phyloP scores from a whole-genome alignment of 23 tunicate species.

The Trididemnum nubilum region DNA sequence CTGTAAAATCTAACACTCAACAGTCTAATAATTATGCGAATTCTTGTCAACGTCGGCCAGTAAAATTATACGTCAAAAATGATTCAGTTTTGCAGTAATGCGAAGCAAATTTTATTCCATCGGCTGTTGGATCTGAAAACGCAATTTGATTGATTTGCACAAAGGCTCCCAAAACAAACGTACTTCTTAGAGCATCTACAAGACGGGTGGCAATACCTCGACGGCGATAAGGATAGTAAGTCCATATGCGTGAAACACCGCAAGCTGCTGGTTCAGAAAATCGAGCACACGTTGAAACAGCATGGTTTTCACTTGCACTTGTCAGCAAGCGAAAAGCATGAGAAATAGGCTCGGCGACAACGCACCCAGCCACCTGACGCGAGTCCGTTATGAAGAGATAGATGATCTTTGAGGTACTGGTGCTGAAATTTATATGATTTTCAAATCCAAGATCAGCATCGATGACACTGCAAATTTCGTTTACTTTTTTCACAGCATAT shows the following conservation, averaged over 20 bases:
- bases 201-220: constrained; percentile 63
- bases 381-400: constrained; percentile 61
- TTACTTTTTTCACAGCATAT: constrained; percentile 73
- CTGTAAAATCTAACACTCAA: too few relatives aligned
- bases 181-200: constrained; percentile 64
- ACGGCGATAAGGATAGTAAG: constrained; percentile 54
- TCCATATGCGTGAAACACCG: constrained; percentile 85
- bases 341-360: constrained; percentile 67
- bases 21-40: too few relatives aligned
- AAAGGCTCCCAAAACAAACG: constrained; percentile 60
- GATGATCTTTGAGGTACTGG: constrained; percentile 3
- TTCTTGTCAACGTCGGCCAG: too few relatives aligned
- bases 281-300: constrained; percentile 22
- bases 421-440: background rate
- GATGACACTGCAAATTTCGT: constrained; percentile 7
- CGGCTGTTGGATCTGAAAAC: constrained; percentile 79
- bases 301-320: background rate
- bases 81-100: constrained; percentile 59
- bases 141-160: constrained; percentile 71
- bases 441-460: constrained; percentile 44
- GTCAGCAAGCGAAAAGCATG: constrained; percentile 57
- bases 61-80: constrained; percentile 67
- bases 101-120: constrained; percentile 71
- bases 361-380: constrained; percentile 59
- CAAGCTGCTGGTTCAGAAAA: constrained; percentile 49